Percentiles rank a stretch among this genome's conserved stretches.
Conservation (phyloP, 2,888 invertebrate species). For the Lingula anatina region DNA sequence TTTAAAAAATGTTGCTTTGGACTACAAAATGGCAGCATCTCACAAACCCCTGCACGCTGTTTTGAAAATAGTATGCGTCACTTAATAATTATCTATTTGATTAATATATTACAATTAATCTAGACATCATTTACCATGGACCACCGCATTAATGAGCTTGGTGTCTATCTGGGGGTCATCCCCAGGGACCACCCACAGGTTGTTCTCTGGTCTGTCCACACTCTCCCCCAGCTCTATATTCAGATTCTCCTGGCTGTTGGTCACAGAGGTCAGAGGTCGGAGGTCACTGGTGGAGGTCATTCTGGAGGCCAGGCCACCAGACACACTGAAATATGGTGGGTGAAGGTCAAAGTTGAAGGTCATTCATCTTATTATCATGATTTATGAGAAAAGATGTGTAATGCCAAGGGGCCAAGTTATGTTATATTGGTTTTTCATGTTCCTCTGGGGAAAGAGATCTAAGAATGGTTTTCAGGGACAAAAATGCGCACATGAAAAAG, state of each 20-base stretch:
- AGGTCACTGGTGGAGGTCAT: slow-evolving; percentile 28
- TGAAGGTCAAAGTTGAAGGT: slow-evolving; percentile 1
- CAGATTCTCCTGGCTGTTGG: slow-evolving; percentile 29
- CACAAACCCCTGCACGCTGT: too few relatives aligned
- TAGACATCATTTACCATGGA: slow-evolving; percentile 31
- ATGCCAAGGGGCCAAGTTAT: too few relatives aligned
- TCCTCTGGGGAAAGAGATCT: too few relatives aligned
- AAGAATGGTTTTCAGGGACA: too few relatives aligned
- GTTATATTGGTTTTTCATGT: too few relatives aligned
- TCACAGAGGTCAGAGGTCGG: slow-evolving; percentile 34
- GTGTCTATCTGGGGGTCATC: slow-evolving; percentile 37
- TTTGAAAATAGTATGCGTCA: too few relatives aligned
- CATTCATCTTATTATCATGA: neutral
- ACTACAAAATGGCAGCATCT: too few relatives aligned
- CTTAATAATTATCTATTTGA: too few relatives aligned
- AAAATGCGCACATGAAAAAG: too few relatives aligned
- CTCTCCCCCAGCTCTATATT: slow-evolving; percentile 20
- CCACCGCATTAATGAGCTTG: slow-evolving; percentile 40
- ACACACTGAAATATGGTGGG: neutral
- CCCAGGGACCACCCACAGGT: slow-evolving; percentile 44
- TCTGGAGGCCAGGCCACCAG: slow-evolving; percentile 19
- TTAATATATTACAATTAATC: neutral
- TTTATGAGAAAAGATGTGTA: neutral
- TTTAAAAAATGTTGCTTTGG: too few relatives aligned
- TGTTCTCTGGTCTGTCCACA: slow-evolving; percentile 32